phyloP scores from a whole-genome alignment of 2,888 invertebrate genomes.

The Eilema caniola region DNA sequence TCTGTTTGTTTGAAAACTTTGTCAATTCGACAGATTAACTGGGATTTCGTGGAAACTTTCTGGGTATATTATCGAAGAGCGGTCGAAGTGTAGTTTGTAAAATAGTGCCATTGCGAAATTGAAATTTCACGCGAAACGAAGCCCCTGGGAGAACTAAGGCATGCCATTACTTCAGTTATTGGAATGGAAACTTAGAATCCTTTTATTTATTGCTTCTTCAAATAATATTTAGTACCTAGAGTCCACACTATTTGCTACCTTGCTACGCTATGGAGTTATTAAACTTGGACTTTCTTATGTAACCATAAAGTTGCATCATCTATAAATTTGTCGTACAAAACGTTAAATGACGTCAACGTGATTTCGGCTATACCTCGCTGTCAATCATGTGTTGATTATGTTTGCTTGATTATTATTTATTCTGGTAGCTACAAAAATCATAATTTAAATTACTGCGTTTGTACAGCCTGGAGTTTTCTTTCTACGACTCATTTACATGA shows the following conservation, averaged over 20 bases:
- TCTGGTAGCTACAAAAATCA: too few relatives aligned
- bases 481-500: too few relatives aligned
- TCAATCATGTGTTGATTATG: too few relatives aligned
- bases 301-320: too few relatives aligned
- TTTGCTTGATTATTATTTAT: too few relatives aligned
- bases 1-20: conserved; percentile 40
- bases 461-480: too few relatives aligned
- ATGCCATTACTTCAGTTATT: conserved; percentile 11
- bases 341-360: too few relatives aligned
- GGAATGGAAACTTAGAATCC: conserved; percentile 9
- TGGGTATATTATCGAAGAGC: conserved; percentile 26
- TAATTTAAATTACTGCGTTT: too few relatives aligned
- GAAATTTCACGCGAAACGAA: conserved; percentile 18
- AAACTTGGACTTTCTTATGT: background rate
- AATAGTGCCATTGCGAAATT: conserved; percentile 28
- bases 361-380: too few relatives aligned
- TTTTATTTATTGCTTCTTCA: background rate
- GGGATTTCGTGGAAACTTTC: conserved; percentile 33
- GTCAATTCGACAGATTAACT: conserved; percentile 38
- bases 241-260: background rate
- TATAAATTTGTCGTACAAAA: too few relatives aligned
- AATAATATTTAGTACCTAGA: conserved; percentile 9
- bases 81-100: conserved; percentile 25
- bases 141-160: conserved; percentile 8
- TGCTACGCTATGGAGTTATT: background rate